Conservation (phyloP, 2,888 invertebrate genomes). For the Lasioglossum morio region DNA sequence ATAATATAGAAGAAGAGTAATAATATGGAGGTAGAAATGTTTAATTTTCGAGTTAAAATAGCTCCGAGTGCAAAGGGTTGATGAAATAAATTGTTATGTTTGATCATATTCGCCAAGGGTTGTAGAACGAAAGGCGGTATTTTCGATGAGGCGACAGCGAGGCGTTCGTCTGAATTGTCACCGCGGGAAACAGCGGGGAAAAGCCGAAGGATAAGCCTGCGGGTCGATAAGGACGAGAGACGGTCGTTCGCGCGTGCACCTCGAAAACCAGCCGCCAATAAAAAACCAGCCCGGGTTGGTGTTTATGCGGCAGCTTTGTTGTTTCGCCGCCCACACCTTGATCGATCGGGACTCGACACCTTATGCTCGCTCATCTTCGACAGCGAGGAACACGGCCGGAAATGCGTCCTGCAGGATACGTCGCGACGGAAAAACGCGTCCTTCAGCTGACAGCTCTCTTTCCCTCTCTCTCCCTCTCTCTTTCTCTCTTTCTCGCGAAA, state of each 20-base stretch:
- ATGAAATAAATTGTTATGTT: too few species aligned
- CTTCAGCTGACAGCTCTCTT: background rate
- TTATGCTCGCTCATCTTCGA: slow-evolving; percentile 65
- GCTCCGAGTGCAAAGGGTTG: too few species aligned
- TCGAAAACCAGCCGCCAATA: slow-evolving; percentile 63
- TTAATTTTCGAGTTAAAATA: too few species aligned
- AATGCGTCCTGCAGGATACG: slow-evolving; percentile 13
- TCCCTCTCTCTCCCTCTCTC: background rate
- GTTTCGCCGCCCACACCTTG: slow-evolving; percentile 67
- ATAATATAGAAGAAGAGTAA: too few species aligned
- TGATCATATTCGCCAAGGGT: background rate
- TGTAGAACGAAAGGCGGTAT: background rate
- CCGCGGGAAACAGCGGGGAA: slow-evolving; percentile 32
- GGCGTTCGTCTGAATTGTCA: slow-evolving; percentile 33
- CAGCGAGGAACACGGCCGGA: slow-evolving; percentile 36
- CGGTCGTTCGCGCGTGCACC: slow-evolving; percentile 61
- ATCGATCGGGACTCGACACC: slow-evolving; percentile 62
- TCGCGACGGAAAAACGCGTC: background rate
- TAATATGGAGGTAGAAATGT: too few species aligned
- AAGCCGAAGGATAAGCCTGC: slow-evolving; percentile 42
- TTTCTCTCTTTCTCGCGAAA: background rate
- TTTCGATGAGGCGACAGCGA: background rate
- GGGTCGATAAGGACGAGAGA: slow-evolving; percentile 66
- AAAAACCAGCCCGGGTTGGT: slow-evolving; percentile 64
- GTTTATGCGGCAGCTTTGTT: slow-evolving; percentile 67